These are phyloP conservation scores for Struthidea cinerea DNA, from an alignment of 2,113 vertebrate genomes.

Conservation along the genomic window DNA sequence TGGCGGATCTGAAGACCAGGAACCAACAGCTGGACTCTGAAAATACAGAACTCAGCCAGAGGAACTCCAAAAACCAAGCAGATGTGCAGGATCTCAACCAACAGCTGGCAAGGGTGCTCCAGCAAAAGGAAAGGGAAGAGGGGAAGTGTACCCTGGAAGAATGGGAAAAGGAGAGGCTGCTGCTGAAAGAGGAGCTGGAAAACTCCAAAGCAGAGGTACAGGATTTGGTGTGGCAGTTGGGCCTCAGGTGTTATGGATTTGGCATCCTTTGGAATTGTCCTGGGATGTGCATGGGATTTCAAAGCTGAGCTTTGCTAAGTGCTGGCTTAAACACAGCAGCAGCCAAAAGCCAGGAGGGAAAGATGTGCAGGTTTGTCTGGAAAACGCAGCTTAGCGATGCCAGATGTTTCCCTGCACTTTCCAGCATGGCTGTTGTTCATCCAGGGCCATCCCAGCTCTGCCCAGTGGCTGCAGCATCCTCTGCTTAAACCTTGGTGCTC, in stretches of 20 bases:
- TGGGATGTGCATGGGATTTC: neutral
- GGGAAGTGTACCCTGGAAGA: constrained; percentile 36
- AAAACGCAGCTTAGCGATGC: neutral
- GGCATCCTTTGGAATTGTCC: neutral
- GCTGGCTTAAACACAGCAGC: neutral
- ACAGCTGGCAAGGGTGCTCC: constrained; percentile 69
- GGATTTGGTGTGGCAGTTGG: rapidly evolving
- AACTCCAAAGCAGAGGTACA: constrained; percentile 62
- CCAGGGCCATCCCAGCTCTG: neutral
- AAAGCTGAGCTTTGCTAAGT: neutral
- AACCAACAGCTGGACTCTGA: constrained; percentile 82
- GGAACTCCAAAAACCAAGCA: constrained; percentile 75
- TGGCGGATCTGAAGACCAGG: constrained; percentile 77
- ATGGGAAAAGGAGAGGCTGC: constrained; percentile 61
- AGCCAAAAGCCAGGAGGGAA: neutral
- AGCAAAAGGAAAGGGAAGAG: constrained; percentile 65
- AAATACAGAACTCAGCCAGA: constrained; percentile 77
- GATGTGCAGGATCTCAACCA: constrained; percentile 75
- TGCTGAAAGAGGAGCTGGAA: constrained; percentile 70
- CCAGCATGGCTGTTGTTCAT: neutral
- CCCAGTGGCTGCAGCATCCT: neutral
- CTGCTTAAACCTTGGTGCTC: neutral
- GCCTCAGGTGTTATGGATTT: neutral
- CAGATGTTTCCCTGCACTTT: neutral
- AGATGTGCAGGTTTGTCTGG: neutral